Base-by-base conservation (phyloP, 2,797 vertebrate species). In the Rhinichthys osculus region DNA sequence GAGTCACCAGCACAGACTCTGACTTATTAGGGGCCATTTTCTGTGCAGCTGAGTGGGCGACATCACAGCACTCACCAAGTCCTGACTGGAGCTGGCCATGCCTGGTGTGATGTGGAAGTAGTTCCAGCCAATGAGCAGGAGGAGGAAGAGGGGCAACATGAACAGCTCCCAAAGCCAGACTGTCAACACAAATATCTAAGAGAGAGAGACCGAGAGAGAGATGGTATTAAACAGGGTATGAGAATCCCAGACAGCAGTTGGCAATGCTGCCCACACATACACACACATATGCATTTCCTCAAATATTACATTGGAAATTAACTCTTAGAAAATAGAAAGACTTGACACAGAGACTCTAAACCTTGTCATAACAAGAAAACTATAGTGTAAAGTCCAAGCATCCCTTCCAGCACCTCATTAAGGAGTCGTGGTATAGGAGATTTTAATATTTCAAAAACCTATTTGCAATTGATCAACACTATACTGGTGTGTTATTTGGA, bases 131-230 rank as follows among this genome's bases (percentile, higher is more conserved):
- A 99, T 95, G 85, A 99, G 95, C 77, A 98, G 91, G 78, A 99
- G 90, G 76, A 99, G 92, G 81, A 96, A 97, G 92, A 99, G 94
- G 6, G 98, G 98, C 90, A 99, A 90, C 98, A 99, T 99, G 93
- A 98, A 99, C 86, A 98, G 95, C 81, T 99, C 98, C 92, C 97
- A 96, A 13, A 96, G 92, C 98, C 97, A 99, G 86, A 99, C 96
- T 0, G 96, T 96, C 92, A 97, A 91, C 81, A 99, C 90, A 91
- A 99, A 99, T 40, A 98, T 95, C 98, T 99, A 93, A 92, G 93
- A 70, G 92, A 93, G 88, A 85, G 1, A 54, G 79, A 86, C 3
- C 81, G 78, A 87, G 70, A 64, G 69, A 76, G 73, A 80, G 66
- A 57, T 19, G 69, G 57, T 78, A 73, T 78, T 78, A 88, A 62